Evolutionary conservation across 2,797 vertebrate species (phyloP), one percentile per base, ranked within the genome.

Genomic region (Amphiprion clarkii): DNA sequence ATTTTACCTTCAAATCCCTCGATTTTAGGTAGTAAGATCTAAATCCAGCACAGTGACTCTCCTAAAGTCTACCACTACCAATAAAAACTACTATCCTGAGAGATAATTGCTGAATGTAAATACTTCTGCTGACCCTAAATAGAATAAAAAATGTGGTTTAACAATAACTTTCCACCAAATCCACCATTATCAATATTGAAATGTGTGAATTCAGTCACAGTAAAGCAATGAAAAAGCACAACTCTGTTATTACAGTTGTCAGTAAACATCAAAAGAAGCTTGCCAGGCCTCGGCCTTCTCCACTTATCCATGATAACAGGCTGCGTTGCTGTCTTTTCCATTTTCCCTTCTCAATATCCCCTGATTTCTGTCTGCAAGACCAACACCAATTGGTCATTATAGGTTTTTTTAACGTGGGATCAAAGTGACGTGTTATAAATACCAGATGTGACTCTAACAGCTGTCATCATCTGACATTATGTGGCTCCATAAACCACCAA

Each of bases 381-480:
- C 67, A 81, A 81, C 88, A 87, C 81, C 83, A 76, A 79, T 86
- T 67, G 79, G 54, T 85, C 66, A 77, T 87, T 86, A 76, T 53
- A 77, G 65, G 49, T 73, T 83, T 70, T 86, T 78, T 27, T 67
- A 82, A 86, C 65, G 1, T 4, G 8, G 72, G 78, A 87, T 92
- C 86, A 92, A 92, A 92, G 89, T 64, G 21, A 68, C 19, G 69
- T 53, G 60, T 90, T 86, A 92, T 86, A 83, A 89, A 87, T 83
- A 73, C 89, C 89, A 92, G 87, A 91, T 92, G 90, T 64, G 83
- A 86, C 66, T 71, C 36, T 71, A 81, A 59, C 80, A 82, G 89
- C 86, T 91, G 90, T 90, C 90, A 89, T 87, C 84, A 25, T 90
- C 75, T 56, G 60, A 84, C 72, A 48, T 84, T 75, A 78, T 73